Base-by-base conservation (phyloP, 2,113 vertebrate genomes). In the Sterna hirundo region DNA sequence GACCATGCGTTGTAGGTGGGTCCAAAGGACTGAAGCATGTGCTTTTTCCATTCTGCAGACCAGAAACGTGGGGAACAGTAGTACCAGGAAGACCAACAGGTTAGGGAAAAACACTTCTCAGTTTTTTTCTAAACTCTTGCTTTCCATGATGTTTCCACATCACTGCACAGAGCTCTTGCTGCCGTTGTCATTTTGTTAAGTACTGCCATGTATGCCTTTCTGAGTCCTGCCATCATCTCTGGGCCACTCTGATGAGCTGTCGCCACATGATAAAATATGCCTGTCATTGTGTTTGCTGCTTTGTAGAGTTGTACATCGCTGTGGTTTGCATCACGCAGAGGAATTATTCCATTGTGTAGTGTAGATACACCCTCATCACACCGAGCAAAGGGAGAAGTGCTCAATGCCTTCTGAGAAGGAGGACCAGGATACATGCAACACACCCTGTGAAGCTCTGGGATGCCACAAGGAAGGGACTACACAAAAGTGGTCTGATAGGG, bases 1-100 rank as follows among this genome's bases (percentile, higher is more conserved):
- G 23, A 44, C 21, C n/a, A 0, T n/a, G 25, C 13, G 0, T 5
- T 65, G 42, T 58, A 65, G 12, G 4, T 51, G 75, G 11, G 42
- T 72, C 68, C 51, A 25, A 51, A 74, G 68, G n/a, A 74, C 23
- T 32, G 57, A 47, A 76, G 36, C 11, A 4, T 27, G 30, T 61
- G 25, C 66, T 70, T 88, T 64, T 58, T 38, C 15, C 32, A 21
- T 91, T 83, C 46, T 85, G 66, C 49, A 83, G 58, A 29, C 40
- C 36, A 74, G 60, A 76, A 77, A 18, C 4, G 0, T 4, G 11
- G 30, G 23, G 10, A 58, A 4, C 25, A 58, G 54, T 15, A 30
- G 36, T 46, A 46, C 4, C 11, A 54, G 49, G 34, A 79, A 78
- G 19, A 69, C 3, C 20, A 30, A 30, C 1, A 4, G 1, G 1